phyloP scores from a whole-genome alignment of 2,113 vertebrate species.

The Oncorhynchus gorbuscha region DNA sequence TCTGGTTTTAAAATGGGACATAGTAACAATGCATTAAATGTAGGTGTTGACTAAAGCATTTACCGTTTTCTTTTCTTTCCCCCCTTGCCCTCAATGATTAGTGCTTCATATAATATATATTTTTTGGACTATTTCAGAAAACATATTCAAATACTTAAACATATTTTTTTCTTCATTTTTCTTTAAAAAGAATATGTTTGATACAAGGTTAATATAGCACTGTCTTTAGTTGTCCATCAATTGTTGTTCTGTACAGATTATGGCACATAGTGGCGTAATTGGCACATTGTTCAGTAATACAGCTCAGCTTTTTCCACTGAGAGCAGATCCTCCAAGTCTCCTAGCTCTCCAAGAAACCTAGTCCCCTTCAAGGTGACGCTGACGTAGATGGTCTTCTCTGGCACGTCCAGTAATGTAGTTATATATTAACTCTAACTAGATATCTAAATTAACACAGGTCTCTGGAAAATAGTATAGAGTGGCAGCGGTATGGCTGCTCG shows the following conservation, averaged over 20 bases:
- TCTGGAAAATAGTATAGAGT: slow-evolving; percentile 66
- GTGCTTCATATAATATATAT: slow-evolving; percentile 70
- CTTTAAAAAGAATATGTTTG: slow-evolving; percentile 59
- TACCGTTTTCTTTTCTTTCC: slow-evolving; percentile 38
- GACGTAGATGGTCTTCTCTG: slow-evolving; percentile 55
- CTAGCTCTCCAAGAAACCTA: slow-evolving; percentile 37
- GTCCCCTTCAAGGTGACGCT: slow-evolving; percentile 43
- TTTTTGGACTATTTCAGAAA: slow-evolving; percentile 70
- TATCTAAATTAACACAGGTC: slow-evolving; percentile 56
- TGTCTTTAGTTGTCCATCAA: slow-evolving; percentile 57
- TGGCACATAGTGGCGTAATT: slow-evolving; percentile 99
- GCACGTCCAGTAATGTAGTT: slow-evolving; percentile 60
- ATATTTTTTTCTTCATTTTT: slow-evolving; percentile 53
- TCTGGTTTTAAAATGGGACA: slow-evolving; percentile 70
- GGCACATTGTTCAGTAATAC: slow-evolving; percentile 94
- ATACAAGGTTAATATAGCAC: slow-evolving; percentile 70
- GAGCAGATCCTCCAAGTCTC: slow-evolving; percentile 62
- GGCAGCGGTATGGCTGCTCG: slow-evolving; percentile 61
- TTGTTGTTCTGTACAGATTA: slow-evolving; percentile 75
- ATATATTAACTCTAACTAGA: slow-evolving; percentile 65
- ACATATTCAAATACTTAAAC: slow-evolving; percentile 73
- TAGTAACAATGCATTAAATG: slow-evolving; percentile 62
- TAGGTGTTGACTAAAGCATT: slow-evolving; percentile 62
- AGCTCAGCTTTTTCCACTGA: slow-evolving; percentile 67
- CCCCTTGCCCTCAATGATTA: slow-evolving; percentile 50